These are phyloP conservation scores for Serrognathus titanus DNA, from an alignment of 2,888 invertebrate species.

Conservation along the genomic window DNA sequence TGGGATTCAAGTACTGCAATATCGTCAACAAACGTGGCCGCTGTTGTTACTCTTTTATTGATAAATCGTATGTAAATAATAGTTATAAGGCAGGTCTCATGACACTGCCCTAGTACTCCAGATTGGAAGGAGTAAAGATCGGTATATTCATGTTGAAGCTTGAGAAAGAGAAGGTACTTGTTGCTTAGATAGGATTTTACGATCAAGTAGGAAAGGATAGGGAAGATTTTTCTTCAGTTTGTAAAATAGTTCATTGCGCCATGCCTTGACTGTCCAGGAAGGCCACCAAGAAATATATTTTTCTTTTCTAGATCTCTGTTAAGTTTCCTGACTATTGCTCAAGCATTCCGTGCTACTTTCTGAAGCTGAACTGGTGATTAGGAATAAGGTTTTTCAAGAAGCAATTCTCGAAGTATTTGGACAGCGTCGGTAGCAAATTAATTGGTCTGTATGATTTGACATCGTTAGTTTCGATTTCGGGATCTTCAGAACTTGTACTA, in stretches of 20 bases:
- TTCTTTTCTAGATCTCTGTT: neutral
- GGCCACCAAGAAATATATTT: too few relatives aligned
- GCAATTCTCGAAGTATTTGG: too few relatives aligned
- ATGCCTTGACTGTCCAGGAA: neutral
- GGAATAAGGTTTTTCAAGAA: too few relatives aligned
- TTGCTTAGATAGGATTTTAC: neutral
- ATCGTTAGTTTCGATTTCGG: neutral
- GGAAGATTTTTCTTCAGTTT: neutral
- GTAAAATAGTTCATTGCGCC: neutral
- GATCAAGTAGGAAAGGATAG: neutral
- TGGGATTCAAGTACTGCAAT: slow-evolving; percentile 16
- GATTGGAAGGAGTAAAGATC: neutral
- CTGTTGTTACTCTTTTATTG: too few relatives aligned
- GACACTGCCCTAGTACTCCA: slow-evolving; percentile 20
- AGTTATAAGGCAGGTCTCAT: slow-evolving; percentile 20
- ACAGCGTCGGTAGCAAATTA: too few relatives aligned
- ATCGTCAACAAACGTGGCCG: slow-evolving; percentile 18
- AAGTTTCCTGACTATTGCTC: neutral
- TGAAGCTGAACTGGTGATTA: neutral
- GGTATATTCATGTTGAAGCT: neutral
- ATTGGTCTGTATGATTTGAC: neutral
- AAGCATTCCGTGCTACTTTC: neutral
- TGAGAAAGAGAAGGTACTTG: neutral
- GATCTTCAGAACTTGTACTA: neutral
- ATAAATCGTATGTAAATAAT: neutral